These are phyloP conservation scores for Lamellibrachia columna DNA, from an alignment of 2,888 invertebrate species.

Conservation along the genomic window DNA sequence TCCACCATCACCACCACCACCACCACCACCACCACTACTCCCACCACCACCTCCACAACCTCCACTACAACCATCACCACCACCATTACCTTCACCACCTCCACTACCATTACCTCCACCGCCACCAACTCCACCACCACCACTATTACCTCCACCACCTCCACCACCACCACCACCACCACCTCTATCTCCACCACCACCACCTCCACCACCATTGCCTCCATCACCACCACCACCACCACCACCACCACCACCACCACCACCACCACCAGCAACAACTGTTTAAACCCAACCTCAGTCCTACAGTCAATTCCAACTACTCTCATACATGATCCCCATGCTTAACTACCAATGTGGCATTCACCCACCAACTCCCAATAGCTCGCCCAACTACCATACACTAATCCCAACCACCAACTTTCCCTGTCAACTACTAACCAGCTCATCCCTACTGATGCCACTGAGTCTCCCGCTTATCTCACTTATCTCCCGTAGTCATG, in stretches of 20 bases:
- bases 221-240: background rate
- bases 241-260: background rate
- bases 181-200: background rate
- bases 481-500: conserved; percentile 1
- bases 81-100: too few relatives aligned
- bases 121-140: too few relatives aligned
- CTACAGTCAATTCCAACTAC: background rate
- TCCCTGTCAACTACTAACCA: too few relatives aligned
- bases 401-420: background rate
- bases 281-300: background rate
- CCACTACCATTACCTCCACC: too few relatives aligned
- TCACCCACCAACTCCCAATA: background rate
- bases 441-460: too few relatives aligned
- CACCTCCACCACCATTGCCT: background rate
- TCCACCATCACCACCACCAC: background rate
- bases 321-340: background rate
- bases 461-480: background rate
- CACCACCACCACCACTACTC: background rate
- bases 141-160: too few relatives aligned
- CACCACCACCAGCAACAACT: background rate
- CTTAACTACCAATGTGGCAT: background rate
- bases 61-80: too few relatives aligned
- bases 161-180: too few relatives aligned
- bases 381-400: background rate
- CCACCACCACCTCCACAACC: background rate